phyloP scores from a whole-genome alignment of 2,888 invertebrate species.

The Biston stratarius region DNA sequence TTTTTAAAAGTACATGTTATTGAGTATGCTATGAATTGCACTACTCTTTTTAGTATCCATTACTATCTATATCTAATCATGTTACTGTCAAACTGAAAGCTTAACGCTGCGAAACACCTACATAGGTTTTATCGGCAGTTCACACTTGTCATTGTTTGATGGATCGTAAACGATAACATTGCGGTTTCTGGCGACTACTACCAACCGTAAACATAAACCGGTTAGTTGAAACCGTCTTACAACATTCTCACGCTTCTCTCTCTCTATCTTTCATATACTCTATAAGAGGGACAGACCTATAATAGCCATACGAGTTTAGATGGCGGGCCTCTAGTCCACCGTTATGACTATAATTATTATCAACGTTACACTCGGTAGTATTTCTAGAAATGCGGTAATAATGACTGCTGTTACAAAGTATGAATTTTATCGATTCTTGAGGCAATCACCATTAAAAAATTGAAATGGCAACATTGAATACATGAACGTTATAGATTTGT shows the following conservation, averaged over 20 bases:
- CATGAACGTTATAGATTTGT: background rate
- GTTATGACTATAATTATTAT: constrained; percentile 32
- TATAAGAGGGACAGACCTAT: constrained; percentile 33
- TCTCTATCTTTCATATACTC: constrained; percentile 26
- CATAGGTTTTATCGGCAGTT: constrained; percentile 34
- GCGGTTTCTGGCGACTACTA: constrained; percentile 35
- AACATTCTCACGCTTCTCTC: constrained; percentile 14
- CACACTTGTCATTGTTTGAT: constrained; percentile 50
- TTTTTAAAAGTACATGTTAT: background rate
- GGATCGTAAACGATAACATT: constrained; percentile 51
- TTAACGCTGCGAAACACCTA: constrained; percentile 8
- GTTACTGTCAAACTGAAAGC: background rate
- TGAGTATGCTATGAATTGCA: no score
- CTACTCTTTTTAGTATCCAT: background rate
- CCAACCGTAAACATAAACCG: constrained; percentile 48
- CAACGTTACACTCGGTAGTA: constrained; percentile 28
- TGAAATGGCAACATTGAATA: background rate
- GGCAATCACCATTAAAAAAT: background rate
- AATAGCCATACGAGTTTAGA: constrained; percentile 28
- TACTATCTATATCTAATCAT: constrained; percentile 4
- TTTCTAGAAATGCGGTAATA: constrained; percentile 31
- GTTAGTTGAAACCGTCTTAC: constrained; percentile 40
- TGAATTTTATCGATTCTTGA: background rate
- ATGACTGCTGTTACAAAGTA: constrained; percentile 13
- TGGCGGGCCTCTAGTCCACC: constrained; percentile 34